Evolutionary conservation across 2,113 vertebrate genomes (phyloP).

Genomic region (Aramus guarauna): DNA sequence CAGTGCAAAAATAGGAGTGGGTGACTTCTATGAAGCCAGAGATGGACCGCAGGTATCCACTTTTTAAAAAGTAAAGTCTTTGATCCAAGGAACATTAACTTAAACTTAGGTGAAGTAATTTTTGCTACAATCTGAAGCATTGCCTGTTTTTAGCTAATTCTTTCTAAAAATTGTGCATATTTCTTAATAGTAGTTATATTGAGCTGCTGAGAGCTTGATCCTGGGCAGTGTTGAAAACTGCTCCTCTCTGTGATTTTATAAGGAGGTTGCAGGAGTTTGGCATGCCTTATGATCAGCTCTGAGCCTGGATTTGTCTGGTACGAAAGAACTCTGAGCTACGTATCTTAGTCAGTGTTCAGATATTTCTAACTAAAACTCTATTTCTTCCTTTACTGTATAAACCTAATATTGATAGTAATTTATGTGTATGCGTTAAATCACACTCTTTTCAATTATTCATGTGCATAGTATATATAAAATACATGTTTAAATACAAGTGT

Average conservation of each 20-base stretch:
- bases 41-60: slow-evolving; percentile 90
- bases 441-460: background rate
- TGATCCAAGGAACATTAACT: slow-evolving; percentile 72
- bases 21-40: slow-evolving; percentile 98
- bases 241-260: background rate
- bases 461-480: background rate
- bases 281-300: background rate
- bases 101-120: slow-evolving; percentile 71
- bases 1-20: slow-evolving; percentile 96
- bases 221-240: background rate
- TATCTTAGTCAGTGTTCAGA: background rate
- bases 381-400: background rate
- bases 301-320: background rate
- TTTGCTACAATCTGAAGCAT: slow-evolving; percentile 58
- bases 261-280: background rate
- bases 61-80: slow-evolving; percentile 81
- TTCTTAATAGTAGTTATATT: slow-evolving; percentile 16
- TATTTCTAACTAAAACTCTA: background rate
- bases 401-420: background rate
- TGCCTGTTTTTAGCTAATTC: slow-evolving; percentile 59
- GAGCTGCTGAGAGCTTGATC: background rate
- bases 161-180: background rate
- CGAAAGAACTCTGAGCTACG: background rate
- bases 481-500: background rate
- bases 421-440: background rate